Evolutionary conservation across 2,888 invertebrate genomes (phyloP).

Genomic region (Baronia brevicornis): DNA sequence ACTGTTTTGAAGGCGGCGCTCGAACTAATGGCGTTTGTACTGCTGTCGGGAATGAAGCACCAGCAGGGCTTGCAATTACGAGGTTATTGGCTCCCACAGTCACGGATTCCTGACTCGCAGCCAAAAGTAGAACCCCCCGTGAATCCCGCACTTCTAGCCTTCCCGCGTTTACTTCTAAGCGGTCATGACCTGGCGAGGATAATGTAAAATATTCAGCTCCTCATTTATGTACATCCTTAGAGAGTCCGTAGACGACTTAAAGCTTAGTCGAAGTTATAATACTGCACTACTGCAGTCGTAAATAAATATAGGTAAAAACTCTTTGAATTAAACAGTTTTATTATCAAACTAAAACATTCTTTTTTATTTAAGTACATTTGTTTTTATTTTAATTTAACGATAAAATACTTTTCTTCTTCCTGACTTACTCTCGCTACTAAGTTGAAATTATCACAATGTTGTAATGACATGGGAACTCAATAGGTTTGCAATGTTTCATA

Average conservation of each 20-base stretch:
- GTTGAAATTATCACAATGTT: too few species aligned
- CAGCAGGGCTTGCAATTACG: constrained; percentile 87
- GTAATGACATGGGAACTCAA: too few species aligned
- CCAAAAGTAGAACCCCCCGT: constrained; percentile 84
- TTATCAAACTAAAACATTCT: too few species aligned
- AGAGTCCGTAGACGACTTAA: neutral
- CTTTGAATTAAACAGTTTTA: too few species aligned
- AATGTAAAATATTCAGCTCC: constrained; percentile 7
- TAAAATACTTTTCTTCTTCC: too few species aligned
- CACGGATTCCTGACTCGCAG: constrained; percentile 86
- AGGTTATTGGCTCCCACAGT: constrained; percentile 88
- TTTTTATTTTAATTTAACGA: too few species aligned
- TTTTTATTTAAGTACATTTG: too few species aligned
- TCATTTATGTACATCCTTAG: constrained; percentile 6
- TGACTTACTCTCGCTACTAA: too few species aligned
- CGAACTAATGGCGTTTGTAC: constrained; percentile 90
- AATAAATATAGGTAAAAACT: too few species aligned
- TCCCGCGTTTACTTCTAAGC: constrained; percentile 86
- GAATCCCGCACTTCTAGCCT: constrained; percentile 88
- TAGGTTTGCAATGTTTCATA: too few species aligned
- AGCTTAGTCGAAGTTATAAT: constrained; percentile 2
- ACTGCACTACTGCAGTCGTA: too few species aligned
- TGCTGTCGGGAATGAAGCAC: constrained; percentile 88
- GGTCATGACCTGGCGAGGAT: constrained; percentile 82
- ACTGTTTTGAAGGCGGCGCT: constrained; percentile 88